phyloP scores from a whole-genome alignment of 2,113 vertebrate genomes.

The Nothobranchius kuhntae region DNA sequence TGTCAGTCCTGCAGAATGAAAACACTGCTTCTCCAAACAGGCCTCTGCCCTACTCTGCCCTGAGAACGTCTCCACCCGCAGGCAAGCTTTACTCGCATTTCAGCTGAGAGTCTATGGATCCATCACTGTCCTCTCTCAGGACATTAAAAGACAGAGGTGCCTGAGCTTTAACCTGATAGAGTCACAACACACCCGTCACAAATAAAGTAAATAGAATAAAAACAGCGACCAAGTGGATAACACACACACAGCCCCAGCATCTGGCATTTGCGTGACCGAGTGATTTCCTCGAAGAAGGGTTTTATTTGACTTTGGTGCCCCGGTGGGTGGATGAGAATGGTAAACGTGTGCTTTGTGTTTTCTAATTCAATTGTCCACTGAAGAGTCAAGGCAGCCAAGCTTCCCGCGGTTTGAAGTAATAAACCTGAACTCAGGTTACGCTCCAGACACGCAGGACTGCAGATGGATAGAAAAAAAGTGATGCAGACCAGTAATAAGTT shows the following conservation, averaged over 20 bases:
- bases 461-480: constrained; percentile 38
- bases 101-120: constrained; percentile 34
- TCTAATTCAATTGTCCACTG: constrained; percentile 68
- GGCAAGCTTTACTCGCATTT: constrained; percentile 1
- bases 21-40: background rate
- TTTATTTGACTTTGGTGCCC: constrained; percentile 57
- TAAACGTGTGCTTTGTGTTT: constrained; percentile 50
- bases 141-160: constrained; percentile 35
- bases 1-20: too few species aligned
- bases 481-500: constrained; percentile 13
- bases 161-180: constrained; percentile 39
- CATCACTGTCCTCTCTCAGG: constrained; percentile 6
- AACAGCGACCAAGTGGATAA: constrained; percentile 35
- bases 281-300: constrained; percentile 41
- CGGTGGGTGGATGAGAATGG: constrained; percentile 48
- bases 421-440: constrained; percentile 59
- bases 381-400: constrained; percentile 43
- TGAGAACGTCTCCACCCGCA: background rate
- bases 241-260: constrained; percentile 1
- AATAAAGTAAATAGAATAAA: constrained; percentile 52
- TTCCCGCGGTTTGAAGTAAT: constrained; percentile 61
- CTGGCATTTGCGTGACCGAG: constrained; percentile 54
- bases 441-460: constrained; percentile 31
- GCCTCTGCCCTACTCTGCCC: background rate
- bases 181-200: constrained; percentile 68